Conservation (phyloP, 1,140 invertebrate species). For the Papilio glaucus region DNA sequence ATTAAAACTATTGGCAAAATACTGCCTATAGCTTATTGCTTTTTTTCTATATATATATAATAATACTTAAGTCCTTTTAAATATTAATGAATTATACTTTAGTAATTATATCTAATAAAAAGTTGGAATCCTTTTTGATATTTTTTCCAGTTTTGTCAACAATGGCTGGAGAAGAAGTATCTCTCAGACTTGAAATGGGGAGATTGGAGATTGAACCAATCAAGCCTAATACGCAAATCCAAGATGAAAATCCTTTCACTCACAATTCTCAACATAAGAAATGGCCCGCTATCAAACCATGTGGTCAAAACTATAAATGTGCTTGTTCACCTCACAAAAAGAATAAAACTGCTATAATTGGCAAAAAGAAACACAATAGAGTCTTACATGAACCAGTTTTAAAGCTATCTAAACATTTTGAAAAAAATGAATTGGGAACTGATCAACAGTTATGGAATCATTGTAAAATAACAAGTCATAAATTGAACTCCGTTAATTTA, state of each 20-base stretch:
- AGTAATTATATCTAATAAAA: neutral
- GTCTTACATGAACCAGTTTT: slow-evolving; percentile 74
- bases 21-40: no score
- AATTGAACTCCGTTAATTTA: slow-evolving; percentile 54
- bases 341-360: slow-evolving; percentile 55
- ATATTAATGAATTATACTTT: no score
- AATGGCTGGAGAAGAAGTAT: slow-evolving; percentile 81
- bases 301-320: slow-evolving; percentile 57
- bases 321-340: slow-evolving; percentile 58
- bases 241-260: slow-evolving; percentile 68
- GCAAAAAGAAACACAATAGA: slow-evolving; percentile 71
- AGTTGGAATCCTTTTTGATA: neutral
- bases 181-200: slow-evolving; percentile 77
- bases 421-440: slow-evolving; percentile 53
- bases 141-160: slow-evolving; percentile 34
- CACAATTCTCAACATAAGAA: slow-evolving; percentile 49
- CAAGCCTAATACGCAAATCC: slow-evolving; percentile 51
- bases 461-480: slow-evolving; percentile 40
- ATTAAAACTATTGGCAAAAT: no score
- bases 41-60: no score
- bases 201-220: slow-evolving; percentile 81
- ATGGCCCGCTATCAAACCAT: slow-evolving; percentile 43
- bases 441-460: slow-evolving; percentile 40
- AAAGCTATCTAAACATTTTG: slow-evolving; percentile 59
- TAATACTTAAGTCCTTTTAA: no score